Percentiles rank a stretch among this genome's conserved stretches.
These are phyloP conservation scores for Saguinus imperator DNA, from an alignment of 2,113 vertebrate species.

Conservation along the genomic window DNA sequence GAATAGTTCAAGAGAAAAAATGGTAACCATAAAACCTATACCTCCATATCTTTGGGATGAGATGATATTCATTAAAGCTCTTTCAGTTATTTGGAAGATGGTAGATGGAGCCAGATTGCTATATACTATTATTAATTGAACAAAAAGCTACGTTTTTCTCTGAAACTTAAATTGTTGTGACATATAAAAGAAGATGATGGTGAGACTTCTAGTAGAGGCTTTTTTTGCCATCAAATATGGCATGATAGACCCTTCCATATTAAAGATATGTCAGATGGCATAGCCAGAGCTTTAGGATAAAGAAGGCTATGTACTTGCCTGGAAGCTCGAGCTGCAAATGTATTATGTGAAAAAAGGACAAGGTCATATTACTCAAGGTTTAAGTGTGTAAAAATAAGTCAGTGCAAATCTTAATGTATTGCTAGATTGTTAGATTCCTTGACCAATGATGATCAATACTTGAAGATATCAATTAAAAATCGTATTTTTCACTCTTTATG, in stretches of 20 bases:
- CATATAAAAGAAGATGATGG: not conserved
- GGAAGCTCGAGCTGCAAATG: not conserved
- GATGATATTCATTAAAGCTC: constrained; percentile 12
- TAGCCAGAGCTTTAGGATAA: not conserved
- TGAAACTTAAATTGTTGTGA: not conserved
- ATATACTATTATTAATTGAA: not conserved
- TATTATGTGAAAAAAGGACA: not conserved
- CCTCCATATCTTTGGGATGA: not conserved
- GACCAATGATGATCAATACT: not conserved
- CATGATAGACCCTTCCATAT: not conserved
- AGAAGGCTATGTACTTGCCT: not conserved
- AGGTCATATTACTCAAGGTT: not conserved
- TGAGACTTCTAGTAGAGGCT: not conserved
- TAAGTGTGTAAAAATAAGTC: not conserved
- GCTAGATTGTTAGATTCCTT: not conserved
- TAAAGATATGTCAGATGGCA: not conserved
- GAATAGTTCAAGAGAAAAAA: not conserved
- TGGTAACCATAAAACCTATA: not conserved
- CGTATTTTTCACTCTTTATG: not conserved
- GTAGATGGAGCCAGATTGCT: not conserved
- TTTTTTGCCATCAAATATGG: not conserved
- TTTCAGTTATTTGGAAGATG: constrained; percentile 16
- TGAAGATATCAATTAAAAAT: constrained; percentile 5
- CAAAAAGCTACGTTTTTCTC: not conserved
- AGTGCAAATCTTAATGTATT: not conserved